Base-by-base conservation (phyloP, 1,140 invertebrate species). In the Tachypleus tridentatus region DNA sequence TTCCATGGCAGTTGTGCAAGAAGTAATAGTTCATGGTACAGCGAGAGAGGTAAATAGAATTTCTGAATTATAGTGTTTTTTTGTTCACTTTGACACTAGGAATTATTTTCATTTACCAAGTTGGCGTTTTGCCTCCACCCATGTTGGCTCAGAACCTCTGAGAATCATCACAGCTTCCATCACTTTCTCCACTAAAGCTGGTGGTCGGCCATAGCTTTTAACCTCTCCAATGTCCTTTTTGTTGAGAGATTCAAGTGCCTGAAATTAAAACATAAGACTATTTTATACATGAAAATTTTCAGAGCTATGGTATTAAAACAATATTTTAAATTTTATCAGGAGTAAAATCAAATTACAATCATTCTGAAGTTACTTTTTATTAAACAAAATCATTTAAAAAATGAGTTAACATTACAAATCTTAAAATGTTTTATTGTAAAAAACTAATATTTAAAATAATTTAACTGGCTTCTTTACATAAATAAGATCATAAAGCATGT, bases 161-260 rank as follows among this genome's bases (percentile, higher is more conserved):
- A 94, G 75, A 70, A 92, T 89, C 81, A 92, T 88, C 0, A 93
- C 88, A 29, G 90, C 88, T 76, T 93, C 89, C 84, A 93, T 83
- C 0, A 92, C 90, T 79, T 91, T 88, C 77, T 91, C 87, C 1
- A 93, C 89, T 73, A 90, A 86, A 50, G 82, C 77, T 9, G 89
- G 89, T 3, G 90, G 91, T 70, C 85, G 84, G 0, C 84, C 84
- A 76, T 93, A 93, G 0, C 88, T 91, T 75, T 89, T 90, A 62
- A 94, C 88, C 80, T 93, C 89, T 57, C 86, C 84, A 57, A 93
- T 85, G 75, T 93, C 89, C 64, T 89, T 91, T 76, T 93, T 93
- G 73, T 89, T 92, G 47, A 93, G 76, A 8, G 88, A 81, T 70
- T 91, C 86, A 64, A 91, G 74, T 58, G 88, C 87, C 84, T 87